Evolutionary conservation across 2,888 invertebrate species (phyloP).

Genomic region (Prosopocoilus inquinatus): DNA sequence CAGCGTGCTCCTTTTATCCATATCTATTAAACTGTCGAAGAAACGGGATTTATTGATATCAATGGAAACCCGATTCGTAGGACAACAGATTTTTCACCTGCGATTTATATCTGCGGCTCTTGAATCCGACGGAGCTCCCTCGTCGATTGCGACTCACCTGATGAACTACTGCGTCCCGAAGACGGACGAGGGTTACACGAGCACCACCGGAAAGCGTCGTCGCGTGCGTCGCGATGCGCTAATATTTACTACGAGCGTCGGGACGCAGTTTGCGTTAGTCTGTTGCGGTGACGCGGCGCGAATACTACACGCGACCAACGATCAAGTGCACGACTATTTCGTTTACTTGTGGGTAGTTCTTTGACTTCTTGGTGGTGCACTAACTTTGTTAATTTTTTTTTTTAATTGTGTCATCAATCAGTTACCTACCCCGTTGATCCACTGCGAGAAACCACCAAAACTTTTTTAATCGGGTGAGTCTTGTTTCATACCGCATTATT

Average conservation of each 20-base stretch:
- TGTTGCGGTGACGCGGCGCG: conserved; percentile 36
- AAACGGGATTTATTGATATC: conserved; percentile 44
- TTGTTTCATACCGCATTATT: too few species aligned
- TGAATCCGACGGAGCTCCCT: conserved; percentile 40
- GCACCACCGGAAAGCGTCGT: conserved; percentile 24
- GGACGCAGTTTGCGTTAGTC: conserved; percentile 46
- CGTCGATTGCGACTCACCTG: conserved; percentile 39
- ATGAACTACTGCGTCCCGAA: conserved; percentile 36
- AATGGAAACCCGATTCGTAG: conserved; percentile 46
- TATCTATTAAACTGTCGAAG: conserved; percentile 28
- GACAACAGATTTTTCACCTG: conserved; percentile 45
- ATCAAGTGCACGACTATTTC: too few species aligned
- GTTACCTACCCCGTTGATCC: too few species aligned
- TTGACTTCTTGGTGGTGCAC: too few species aligned
- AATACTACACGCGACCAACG: background rate
- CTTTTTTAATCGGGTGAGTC: too few species aligned
- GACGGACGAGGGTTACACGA: conserved; percentile 16
- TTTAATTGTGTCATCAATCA: too few species aligned
- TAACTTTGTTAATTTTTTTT: too few species aligned
- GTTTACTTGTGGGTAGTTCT: too few species aligned
- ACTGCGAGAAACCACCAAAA: too few species aligned
- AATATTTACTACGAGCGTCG: conserved; percentile 35
- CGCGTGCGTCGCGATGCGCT: conserved; percentile 46
- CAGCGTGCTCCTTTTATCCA: conserved; percentile 17
- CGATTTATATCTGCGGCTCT: conserved; percentile 39